A percentile compares a stretch with the other conserved stretches of the same genome.
phyloP scores from a whole-genome alignment of 2,888 invertebrate genomes.

The Lycia hirtaria region DNA sequence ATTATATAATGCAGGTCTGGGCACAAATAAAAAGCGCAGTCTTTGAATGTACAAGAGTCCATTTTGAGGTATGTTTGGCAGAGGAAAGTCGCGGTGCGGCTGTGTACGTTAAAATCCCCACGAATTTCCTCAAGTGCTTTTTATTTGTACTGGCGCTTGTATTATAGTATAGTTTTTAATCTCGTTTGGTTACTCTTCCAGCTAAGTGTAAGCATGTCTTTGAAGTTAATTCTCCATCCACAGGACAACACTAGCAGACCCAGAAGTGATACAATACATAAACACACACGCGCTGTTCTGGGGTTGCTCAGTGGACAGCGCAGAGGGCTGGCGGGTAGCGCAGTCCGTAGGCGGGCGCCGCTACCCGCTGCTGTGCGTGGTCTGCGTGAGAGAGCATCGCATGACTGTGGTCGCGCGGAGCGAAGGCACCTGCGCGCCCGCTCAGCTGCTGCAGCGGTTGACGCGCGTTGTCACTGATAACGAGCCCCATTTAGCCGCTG shows the following conservation, averaged over 20 bases:
- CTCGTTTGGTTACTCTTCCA: too few relatives aligned
- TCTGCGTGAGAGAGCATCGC: constrained; percentile 94
- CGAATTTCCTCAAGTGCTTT: too few relatives aligned
- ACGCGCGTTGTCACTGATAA: constrained; percentile 93
- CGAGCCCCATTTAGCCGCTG: constrained; percentile 94
- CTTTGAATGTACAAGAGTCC: background rate
- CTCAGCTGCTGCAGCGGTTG: constrained; percentile 89
- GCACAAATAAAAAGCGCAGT: too few relatives aligned
- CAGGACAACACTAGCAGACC: constrained; percentile 89
- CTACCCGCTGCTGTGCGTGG: constrained; percentile 94
- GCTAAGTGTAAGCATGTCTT: too few relatives aligned
- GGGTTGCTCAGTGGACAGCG: constrained; percentile 95
- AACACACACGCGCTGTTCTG: constrained; percentile 95
- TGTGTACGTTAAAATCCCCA: too few relatives aligned
- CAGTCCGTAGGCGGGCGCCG: constrained; percentile 93
- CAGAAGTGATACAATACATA: constrained; percentile 91
- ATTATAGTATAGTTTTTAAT: too few relatives aligned
- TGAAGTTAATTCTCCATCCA: constrained; percentile 5
- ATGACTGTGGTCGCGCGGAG: constrained; percentile 97
- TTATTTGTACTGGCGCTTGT: too few relatives aligned
- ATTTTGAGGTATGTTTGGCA: too few relatives aligned
- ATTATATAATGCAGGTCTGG: too few relatives aligned
- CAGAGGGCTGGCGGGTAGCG: constrained; percentile 96
- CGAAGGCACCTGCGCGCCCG: constrained; percentile 92
- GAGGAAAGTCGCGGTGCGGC: too few relatives aligned